These are phyloP conservation scores for Hirtodrosophila confusa DNA, from an alignment of 2,888 invertebrate species.

Conservation along the genomic window DNA sequence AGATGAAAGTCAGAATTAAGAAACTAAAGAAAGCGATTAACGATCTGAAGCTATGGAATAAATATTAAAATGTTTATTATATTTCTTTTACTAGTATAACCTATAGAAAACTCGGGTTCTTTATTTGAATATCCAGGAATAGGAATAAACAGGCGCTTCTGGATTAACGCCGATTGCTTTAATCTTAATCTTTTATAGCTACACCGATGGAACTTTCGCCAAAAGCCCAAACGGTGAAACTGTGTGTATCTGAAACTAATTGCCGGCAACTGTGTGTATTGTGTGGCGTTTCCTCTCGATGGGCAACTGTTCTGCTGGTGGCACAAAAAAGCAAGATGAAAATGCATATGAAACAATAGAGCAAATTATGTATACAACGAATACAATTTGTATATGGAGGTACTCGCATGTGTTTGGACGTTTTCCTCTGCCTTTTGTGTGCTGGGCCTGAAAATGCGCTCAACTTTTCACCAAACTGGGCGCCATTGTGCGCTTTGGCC, in stretches of 20 bases:
- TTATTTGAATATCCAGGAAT: too few species aligned
- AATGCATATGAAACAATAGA: conserved; percentile 63
- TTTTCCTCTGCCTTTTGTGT: conserved; percentile 28
- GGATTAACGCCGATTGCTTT: conserved; percentile 39
- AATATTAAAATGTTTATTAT: too few species aligned
- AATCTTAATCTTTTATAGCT: conserved; percentile 41
- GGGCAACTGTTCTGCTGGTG: conserved; percentile 39
- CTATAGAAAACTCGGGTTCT: too few species aligned
- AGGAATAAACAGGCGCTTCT: background rate
- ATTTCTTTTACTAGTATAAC: too few species aligned
- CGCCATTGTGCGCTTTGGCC: conserved; percentile 53
- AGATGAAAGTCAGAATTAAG: too few species aligned
- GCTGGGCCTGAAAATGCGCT: conserved; percentile 56
- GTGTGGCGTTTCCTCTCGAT: conserved; percentile 52
- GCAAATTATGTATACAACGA: conserved; percentile 46
- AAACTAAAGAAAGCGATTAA: too few species aligned
- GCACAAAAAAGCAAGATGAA: conserved; percentile 23
- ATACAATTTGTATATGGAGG: conserved; percentile 9
- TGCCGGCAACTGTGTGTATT: conserved; percentile 55
- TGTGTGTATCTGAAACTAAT: conserved; percentile 53
- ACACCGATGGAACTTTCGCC: conserved; percentile 50
- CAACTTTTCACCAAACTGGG: conserved; percentile 66
- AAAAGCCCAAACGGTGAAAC: conserved; percentile 34
- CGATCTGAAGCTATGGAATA: too few species aligned
- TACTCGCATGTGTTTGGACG: conserved; percentile 3